A percentile compares a stretch with the other conserved stretches of the same genome.
These are phyloP conservation scores for Epinotia ramella DNA, from an alignment of 2,888 invertebrate species.

Conservation along the genomic window DNA sequence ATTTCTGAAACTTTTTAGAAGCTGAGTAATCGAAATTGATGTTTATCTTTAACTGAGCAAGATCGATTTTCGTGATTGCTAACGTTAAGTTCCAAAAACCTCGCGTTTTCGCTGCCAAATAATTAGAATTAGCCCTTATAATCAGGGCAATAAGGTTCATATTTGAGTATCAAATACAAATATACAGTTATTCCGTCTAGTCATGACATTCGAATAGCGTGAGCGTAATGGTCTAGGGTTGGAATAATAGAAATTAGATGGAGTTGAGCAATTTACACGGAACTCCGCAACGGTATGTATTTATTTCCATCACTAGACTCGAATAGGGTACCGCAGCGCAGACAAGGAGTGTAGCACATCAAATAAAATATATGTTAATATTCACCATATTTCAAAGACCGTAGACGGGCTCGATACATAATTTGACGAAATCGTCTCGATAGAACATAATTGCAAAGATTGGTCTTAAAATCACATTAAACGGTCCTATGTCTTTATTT, in stretches of 20 bases:
- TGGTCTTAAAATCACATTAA: no score
- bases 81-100: not conserved
- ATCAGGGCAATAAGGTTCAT: not conserved
- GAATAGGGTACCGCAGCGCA: no score
- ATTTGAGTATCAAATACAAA: not conserved
- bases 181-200: not conserved
- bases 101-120: not conserved
- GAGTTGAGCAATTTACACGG: slow-evolving; percentile 15
- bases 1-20: not conserved
- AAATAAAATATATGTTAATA: no score
- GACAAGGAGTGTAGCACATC: no score
- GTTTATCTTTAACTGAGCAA: not conserved
- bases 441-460: no score
- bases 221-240: not conserved
- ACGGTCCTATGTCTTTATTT: no score
- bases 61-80: not conserved
- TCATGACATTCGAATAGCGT: slow-evolving; percentile 1
- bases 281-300: not conserved
- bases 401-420: no score
- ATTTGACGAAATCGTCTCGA: no score
- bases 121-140: not conserved
- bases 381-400: no score
- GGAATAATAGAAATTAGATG: slow-evolving; percentile 16
- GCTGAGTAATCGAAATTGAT: not conserved
- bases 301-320: not conserved